These are phyloP conservation scores for Drosophila hydei DNA, from an alignment of 1,140 invertebrate species.

Conservation along the genomic window DNA sequence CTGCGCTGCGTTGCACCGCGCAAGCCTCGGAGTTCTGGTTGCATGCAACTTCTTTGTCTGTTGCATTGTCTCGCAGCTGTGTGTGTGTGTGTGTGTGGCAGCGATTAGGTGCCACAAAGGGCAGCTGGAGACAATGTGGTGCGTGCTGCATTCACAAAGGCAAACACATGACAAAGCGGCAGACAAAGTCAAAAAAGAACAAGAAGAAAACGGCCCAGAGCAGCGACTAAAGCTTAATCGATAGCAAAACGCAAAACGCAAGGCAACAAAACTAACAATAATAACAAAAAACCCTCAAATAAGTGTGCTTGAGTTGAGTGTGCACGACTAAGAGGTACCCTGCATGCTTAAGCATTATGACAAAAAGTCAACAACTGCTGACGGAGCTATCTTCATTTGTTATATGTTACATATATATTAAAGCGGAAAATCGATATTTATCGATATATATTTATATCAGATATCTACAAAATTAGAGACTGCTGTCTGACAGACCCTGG, in stretches of 20 bases:
- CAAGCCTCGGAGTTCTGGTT: neutral
- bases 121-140: constrained; percentile 13
- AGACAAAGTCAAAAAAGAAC: constrained; percentile 23
- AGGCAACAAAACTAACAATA: constrained; percentile 29
- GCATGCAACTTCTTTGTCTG: constrained; percentile 10
- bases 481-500: too few relatives aligned
- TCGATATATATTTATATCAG: too few relatives aligned
- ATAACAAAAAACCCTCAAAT: constrained; percentile 7
- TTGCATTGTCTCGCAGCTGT: constrained; percentile 22
- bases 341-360: too few relatives aligned
- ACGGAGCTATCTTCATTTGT: too few relatives aligned
- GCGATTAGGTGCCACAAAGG: constrained; percentile 14
- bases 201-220: constrained; percentile 40
- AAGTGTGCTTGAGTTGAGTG: neutral
- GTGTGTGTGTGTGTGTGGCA: neutral
- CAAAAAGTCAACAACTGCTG: too few relatives aligned
- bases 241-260: constrained; percentile 46
- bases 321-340: neutral
- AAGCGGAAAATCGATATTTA: neutral
- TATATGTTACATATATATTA: neutral
- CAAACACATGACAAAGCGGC: constrained; percentile 18
- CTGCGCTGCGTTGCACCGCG: neutral
- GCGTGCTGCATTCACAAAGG: constrained; percentile 9
- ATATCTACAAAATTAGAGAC: too few relatives aligned
- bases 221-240: constrained; percentile 63